Base-by-base conservation (phyloP, 2,113 vertebrate species). In the Lamprologus sp. region DNA sequence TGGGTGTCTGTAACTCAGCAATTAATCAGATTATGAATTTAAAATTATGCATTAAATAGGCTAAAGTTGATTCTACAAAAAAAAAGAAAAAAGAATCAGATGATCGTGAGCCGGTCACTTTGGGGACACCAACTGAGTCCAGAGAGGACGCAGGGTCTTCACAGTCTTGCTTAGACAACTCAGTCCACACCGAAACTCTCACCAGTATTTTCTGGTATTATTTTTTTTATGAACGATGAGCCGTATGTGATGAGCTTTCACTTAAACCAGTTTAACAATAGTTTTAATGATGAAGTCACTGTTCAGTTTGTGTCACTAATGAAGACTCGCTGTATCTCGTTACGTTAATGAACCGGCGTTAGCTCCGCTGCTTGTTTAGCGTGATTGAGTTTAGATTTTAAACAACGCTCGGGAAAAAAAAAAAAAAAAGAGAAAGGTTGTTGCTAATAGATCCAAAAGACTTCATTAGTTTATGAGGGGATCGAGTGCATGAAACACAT, bases 371-470 rank as follows among this genome's bases (percentile, higher is more conserved):
- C 82, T 84, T 88, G 79, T 91, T 93, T 93, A 90, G 65, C 51
- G 77, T 92, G 79, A 95, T 91, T 90, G 88, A 93, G 82, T 93
- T 93, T 87, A 90, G 70, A 96, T 84, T 82, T 94, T 95, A 94
- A 94, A 93, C 94, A 95, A 93, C 80, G 63, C 85, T 93, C 53
- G 81, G 82, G 65, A 45, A 92, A 31, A 88, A 93, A 35, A 58
- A 37, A 92, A 23, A 26, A 49, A 83, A 82, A 92, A 7, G 3
- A 45, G 6, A 47, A 93, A 93, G 73, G 94, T 92, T 85, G 55
- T 81, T 49, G 53, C 85, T 92, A 94, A 93, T 90, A 94, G 90
- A 93, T 90, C 80, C 56, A 83, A 42, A 54, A 86, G 84, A 88
- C 79, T 88, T 91, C 88, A 92, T 94, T 89, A 93, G 83, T 86